These are phyloP conservation scores for Stegana nigrithorax DNA, from an alignment of 2,888 invertebrate genomes.

Conservation along the genomic window DNA sequence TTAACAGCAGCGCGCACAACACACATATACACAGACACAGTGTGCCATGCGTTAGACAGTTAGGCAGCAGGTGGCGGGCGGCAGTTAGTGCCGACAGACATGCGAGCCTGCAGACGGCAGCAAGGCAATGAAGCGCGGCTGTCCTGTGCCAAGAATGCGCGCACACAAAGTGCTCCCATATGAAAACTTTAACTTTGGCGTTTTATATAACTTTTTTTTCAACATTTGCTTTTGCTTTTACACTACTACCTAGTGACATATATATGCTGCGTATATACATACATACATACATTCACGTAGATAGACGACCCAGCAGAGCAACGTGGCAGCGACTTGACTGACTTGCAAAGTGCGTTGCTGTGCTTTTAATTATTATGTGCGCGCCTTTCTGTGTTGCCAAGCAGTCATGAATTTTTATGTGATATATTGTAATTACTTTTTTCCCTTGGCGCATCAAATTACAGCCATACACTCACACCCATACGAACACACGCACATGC, in stretches of 20 bases:
- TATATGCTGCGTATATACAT: not conserved
- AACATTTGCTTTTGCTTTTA: no score
- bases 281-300: not conserved
- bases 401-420: slow-evolving; percentile 49
- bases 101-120: no score
- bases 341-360: not conserved
- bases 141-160: not conserved
- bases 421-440: slow-evolving; percentile 55
- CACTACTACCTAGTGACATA: no score
- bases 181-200: slow-evolving; percentile 47
- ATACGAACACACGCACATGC: not conserved
- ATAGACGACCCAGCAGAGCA: not conserved
- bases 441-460: slow-evolving; percentile 35
- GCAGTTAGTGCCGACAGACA: no score
- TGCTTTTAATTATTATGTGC: slow-evolving; percentile 14
- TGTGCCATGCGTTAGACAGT: no score
- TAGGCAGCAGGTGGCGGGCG: no score
- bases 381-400: slow-evolving; percentile 31
- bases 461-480: slow-evolving; percentile 42
- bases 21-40: slow-evolving; percentile 12
- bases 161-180: slow-evolving; percentile 52
- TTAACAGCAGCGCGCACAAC: not conserved
- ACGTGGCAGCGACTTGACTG: slow-evolving; percentile 4
- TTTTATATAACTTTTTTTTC: no score
- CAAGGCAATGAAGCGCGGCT: not conserved